A percentile compares a stretch with the other conserved stretches of the same genome.
Evolutionary conservation across 2,888 invertebrate species (phyloP).

Genomic region (Dynastes tityus): DNA sequence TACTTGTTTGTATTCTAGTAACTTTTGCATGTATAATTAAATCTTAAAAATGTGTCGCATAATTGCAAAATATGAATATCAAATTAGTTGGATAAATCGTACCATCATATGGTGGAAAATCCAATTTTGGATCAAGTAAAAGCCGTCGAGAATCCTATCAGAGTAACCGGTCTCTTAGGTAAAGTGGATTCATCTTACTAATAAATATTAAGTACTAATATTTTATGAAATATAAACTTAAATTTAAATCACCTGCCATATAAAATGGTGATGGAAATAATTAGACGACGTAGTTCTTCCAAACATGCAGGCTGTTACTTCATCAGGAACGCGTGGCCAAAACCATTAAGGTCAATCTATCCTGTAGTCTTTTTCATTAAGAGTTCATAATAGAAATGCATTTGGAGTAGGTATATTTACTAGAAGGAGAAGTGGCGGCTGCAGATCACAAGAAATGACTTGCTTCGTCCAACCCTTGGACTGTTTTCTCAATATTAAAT

Average conservation of each 20-base stretch:
- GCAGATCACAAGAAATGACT: constrained; percentile 50
- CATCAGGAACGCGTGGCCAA: constrained; percentile 25
- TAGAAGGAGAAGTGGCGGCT: constrained; percentile 45
- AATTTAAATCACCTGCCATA: constrained; percentile 14
- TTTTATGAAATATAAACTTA: not conserved
- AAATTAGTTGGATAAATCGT: no score
- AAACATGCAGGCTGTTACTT: not conserved
- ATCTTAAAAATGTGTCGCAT: no score
- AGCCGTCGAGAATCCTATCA: no score
- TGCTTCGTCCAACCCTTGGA: constrained; percentile 8
- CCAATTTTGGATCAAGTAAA: no score
- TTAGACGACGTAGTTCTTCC: not conserved
- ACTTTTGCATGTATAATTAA: no score
- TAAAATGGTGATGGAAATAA: constrained; percentile 7
- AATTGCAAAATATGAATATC: no score
- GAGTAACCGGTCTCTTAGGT: no score
- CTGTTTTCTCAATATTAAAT: constrained; percentile 55
- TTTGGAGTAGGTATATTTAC: constrained; percentile 3
- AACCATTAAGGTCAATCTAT: constrained; percentile 30
- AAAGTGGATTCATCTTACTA: not conserved
- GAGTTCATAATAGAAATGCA: constrained; percentile 18
- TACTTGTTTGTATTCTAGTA: no score
- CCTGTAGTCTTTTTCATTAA: constrained; percentile 31
- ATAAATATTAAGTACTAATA: not conserved
- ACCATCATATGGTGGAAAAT: no score